Base-by-base conservation (phyloP, 1,140 invertebrate species). In the Eriosoma lanigerum region DNA sequence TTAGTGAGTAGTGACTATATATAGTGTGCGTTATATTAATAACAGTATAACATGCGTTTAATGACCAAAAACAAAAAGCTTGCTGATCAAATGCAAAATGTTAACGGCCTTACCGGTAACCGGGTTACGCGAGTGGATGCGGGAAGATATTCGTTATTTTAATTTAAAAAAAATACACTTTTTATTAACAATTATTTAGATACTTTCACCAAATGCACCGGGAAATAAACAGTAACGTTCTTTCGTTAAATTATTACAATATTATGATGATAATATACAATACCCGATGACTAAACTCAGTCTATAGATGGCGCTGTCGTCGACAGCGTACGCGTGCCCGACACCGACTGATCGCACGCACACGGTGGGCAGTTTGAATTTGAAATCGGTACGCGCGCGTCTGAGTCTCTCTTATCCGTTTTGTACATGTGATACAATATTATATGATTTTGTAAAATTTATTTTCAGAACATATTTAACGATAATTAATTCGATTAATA, bases 301-400 rank as follows among this genome's bases (percentile, higher is more conserved):
- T n/a, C 6, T 46, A 13, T 32, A 68, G 64, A 46, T 68, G 64
- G 64, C 64, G 64, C 38, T 15, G 38, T 8, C 3, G 12, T 44
- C 62, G 3, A 19, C 19, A 24, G 38, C 13, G 64, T 8, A 46
- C 64, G 64, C 64, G 64, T 68, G 64, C n/a, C 13, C 44, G 38
- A 68, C 64, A 6, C 62, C 64, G 38, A 32, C 38, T 15, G 8
- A 1, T 68, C 64, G 12, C 32, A 5, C 29, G 32, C 29, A 15
- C 64, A 17, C 64, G 38, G 38, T n/a, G 32, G 13, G 64, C 64
- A 68, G 64, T 68, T 68, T 46, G 64, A 68, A 68, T 68, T 46
- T 9, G 64, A 15, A 10, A 24, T 15, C 64, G n/a, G 32, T 19
- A 15, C 32, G 62, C 32, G 38, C 13, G 4, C 1, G 64, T 21